Base-by-base conservation (phyloP, 2,113 vertebrate species). In the Chamaea fasciata region DNA sequence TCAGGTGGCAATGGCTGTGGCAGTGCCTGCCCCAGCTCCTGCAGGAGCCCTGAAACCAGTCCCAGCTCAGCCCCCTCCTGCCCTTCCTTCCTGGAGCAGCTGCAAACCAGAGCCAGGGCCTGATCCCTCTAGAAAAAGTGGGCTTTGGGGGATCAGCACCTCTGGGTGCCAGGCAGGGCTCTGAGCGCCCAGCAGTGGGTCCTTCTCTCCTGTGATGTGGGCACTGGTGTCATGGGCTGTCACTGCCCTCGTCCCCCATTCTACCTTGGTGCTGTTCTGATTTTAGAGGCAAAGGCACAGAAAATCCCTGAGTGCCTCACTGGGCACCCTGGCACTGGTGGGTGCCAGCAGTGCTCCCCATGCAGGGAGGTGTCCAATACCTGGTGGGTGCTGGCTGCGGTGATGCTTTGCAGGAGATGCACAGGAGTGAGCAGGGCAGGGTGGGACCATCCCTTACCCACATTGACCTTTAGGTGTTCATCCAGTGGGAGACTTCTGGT, bases 141-240 rank as follows among this genome's bases (percentile, higher is more conserved):
- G 28, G 19, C 20, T 53, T 33, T 35, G 39, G 52, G 22, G 7
- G 3, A 84, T 44, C 69, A 70, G 56, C 69, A 47, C 73, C 87
- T 57, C 3, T n/a, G 70, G 70, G 47, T 55, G 75, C 89, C 42
- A 33, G 65, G 37, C 53, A 19, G 16, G 52, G 39, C 56, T 65
- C 23, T 14, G 71, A 46, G 53, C 21, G 3, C 11, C 30, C 2
- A 0, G 56, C 9, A 2, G 8, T 2, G 8, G 39, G 9, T 50
- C 5, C 33, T 44, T 26, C 3, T 55, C 15, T 57, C 22, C 33
- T 2, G 27, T 1, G 5, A 27, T 18, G 22, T 1, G 1, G 37
- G 16, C 0, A 0, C 21, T 3, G 33, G 17, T 1, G 0, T 31
- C 0, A 0, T 4, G 3, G 42, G 39, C 71, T 73, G 46, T 28